These are phyloP conservation scores for Diabrotica undecimpunctata DNA, from an alignment of 1,140 invertebrate genomes.

Conservation along the genomic window DNA sequence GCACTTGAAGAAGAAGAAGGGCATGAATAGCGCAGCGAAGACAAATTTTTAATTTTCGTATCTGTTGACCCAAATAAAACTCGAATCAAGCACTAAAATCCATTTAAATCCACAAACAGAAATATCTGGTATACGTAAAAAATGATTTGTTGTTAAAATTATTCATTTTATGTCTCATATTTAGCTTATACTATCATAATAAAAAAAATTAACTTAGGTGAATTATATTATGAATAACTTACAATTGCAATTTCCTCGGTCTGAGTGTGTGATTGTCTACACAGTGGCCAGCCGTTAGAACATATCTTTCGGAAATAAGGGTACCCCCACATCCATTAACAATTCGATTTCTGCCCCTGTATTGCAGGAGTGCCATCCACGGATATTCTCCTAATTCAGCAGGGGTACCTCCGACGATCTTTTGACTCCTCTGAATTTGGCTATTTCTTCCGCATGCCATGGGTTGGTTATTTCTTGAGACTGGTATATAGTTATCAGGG, in stretches of 20 bases:
- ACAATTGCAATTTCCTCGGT: slow-evolving; percentile 8
- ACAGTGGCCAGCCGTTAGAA: slow-evolving; percentile 70
- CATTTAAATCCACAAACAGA: no score
- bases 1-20: no score
- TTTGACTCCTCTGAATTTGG: slow-evolving; percentile 1
- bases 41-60: no score
- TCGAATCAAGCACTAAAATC: no score
- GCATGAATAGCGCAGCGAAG: no score
- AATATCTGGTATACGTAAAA: no score
- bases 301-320: slow-evolving; percentile 57
- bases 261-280: slow-evolving; percentile 40
- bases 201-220: no score
- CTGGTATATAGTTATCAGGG: neutral
- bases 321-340: slow-evolving; percentile 56
- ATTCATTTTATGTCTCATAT: no score
- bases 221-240: neutral
- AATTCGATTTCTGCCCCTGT: slow-evolving; percentile 19
- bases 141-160: no score
- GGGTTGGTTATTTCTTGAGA: neutral
- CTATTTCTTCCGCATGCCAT: neutral
- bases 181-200: no score
- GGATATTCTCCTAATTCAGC: slow-evolving; percentile 48
- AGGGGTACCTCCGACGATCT: slow-evolving; percentile 43
- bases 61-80: no score
- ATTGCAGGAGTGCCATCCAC: slow-evolving; percentile 62